Percentiles rank a stretch among this genome's conserved stretches.
Evolutionary conservation across 1,140 invertebrate genomes (phyloP).

Genomic region (Drosophila ogumai): DNA sequence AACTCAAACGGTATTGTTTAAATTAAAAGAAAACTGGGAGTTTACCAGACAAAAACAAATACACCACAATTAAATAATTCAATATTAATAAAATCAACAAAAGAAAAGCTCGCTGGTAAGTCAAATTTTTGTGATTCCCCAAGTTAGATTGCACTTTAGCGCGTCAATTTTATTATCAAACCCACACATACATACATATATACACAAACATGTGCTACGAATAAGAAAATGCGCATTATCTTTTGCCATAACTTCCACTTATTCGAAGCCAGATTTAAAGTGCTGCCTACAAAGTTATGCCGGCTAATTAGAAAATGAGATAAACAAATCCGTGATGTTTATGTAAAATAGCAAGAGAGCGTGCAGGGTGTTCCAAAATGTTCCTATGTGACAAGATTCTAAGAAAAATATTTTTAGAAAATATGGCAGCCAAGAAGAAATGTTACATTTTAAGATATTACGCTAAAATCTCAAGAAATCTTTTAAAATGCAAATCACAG

Average conservation of each 20-base stretch:
- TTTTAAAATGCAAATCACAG: conserved; percentile 20
- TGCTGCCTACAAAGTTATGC: background rate
- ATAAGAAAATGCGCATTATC: background rate
- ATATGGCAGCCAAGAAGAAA: too few species aligned
- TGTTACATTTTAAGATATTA: too few species aligned
- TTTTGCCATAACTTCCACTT: background rate
- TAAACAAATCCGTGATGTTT: conserved; percentile 7
- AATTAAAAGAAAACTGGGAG: too few species aligned
- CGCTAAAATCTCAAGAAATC: background rate
- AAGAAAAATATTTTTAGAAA: background rate
- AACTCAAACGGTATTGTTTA: too few species aligned
- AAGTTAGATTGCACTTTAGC: background rate
- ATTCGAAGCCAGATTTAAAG: conserved; percentile 6
- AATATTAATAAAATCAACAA: background rate
- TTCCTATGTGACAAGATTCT: background rate
- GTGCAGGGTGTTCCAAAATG: background rate
- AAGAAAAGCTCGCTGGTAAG: background rate
- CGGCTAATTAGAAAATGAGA: conserved; percentile 1
- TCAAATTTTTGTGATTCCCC: background rate
- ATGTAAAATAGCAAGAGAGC: background rate
- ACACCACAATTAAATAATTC: too few species aligned
- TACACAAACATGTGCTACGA: background rate
- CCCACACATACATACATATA: background rate
- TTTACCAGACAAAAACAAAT: too few species aligned
- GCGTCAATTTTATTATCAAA: background rate